Conservation (phyloP, 2,113 vertebrate genomes). For the Uropsilus gracilis region DNA sequence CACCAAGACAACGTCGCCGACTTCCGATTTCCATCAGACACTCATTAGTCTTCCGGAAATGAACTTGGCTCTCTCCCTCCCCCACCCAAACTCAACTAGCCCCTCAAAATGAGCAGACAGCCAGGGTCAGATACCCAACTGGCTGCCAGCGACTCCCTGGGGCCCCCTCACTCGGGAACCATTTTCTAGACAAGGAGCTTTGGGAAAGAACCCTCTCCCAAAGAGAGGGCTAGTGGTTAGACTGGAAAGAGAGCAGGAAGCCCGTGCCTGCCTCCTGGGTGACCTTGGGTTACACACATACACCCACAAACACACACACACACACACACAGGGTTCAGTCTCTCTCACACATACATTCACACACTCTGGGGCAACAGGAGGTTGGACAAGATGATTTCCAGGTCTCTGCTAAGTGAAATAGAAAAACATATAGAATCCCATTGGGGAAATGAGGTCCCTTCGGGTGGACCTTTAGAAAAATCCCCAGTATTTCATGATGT, state of each 20-base stretch:
- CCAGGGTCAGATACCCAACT: not conserved
- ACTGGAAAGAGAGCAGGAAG: constrained; percentile 39
- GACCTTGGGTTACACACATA: constrained; percentile 63
- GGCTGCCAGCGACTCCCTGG: not conserved
- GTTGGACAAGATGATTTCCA: not conserved
- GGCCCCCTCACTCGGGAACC: constrained; percentile 63
- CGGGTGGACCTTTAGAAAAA: not conserved
- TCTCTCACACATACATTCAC: not conserved
- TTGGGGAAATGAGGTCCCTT: not conserved
- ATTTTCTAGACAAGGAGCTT: constrained; percentile 56
- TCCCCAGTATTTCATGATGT: not conserved
- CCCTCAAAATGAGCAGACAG: not conserved
- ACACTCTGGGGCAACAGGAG: not conserved
- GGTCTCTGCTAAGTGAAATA: constrained; percentile 6
- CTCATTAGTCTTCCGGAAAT: constrained; percentile 45
- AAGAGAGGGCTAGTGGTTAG: constrained; percentile 32
- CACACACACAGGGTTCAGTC: not conserved
- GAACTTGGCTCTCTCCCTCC: constrained; percentile 23
- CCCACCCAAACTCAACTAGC: not conserved
- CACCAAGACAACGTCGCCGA: not conserved
- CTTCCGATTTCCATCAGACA: constrained; percentile 20
- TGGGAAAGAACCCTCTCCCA: constrained; percentile 32
- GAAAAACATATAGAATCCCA: not conserved
- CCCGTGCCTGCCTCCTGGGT: constrained; percentile 28
- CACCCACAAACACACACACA: not conserved